Evolutionary conservation across 2,888 invertebrate genomes (phyloP), one percentile per base, ranked within the genome.

Genomic region (Notodonta dromedarius): DNA sequence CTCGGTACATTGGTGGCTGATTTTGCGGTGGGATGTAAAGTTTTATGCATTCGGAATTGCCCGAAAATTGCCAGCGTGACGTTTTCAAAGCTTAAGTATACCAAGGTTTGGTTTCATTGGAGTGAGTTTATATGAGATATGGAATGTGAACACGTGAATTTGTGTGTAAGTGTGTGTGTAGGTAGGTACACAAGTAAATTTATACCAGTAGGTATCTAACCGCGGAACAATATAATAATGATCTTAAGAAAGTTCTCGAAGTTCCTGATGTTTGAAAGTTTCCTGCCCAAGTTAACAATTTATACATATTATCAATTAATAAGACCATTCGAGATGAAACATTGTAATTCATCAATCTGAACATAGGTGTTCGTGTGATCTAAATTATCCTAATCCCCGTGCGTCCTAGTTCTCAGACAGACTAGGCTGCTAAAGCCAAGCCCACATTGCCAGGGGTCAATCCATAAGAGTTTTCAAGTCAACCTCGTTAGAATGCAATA

Each of bases 21-120:
- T 76, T 84, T 80, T 80, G 85, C 80, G 82, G 83, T 77, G 73
- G 72, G 80, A 78, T 88, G 86, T 90, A 87, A 90, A 90, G 80
- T 90, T 90, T 90, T 89, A 90, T 90, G 89, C 85, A 87, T 90
- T 86, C 77, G 79, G 76, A 90, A 90, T 87, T 83, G 87, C 86
- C 84, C 84, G 89, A 89, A 87, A 89, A 90, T 88, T 88, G 90
- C 83, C 84, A 85, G 82, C 87, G 85, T 84, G 84, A 84, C 87
- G 87, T 84, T 87, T 86, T 80, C 75, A 79, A 82, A 82, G 81
- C 77, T 79, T 78, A 79, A 78, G 82, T 74, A 60, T 66, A 82
- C 78, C 79, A 78, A 73, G 78, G 79, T 78, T 80, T 69, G 65
- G 76, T 76, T 75, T 75, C 74, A 74, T 71, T 74, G 68, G 70